These are phyloP conservation scores for Hypsibius dujardini DNA, from an alignment of 1,140 invertebrate genomes.

Conservation along the genomic window DNA sequence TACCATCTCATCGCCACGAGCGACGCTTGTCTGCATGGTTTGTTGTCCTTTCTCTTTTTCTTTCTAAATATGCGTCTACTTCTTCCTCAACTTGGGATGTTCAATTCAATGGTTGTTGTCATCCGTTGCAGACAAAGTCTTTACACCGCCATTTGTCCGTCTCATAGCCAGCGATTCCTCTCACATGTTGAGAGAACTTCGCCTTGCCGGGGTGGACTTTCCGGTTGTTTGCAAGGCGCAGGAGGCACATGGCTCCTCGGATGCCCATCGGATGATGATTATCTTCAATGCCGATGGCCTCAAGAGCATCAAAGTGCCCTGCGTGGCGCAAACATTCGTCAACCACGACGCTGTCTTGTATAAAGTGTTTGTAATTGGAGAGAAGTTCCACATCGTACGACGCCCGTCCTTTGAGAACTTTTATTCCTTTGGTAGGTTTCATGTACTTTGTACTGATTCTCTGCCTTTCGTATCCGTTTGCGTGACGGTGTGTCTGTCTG, in stretches of 20 bases:
- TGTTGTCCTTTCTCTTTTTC: constrained; percentile 27
- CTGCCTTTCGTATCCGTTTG: no score
- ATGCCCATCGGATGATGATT: constrained; percentile 71
- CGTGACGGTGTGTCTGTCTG: no score
- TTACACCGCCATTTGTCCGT: constrained; percentile 65
- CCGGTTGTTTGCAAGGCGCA: constrained; percentile 64
- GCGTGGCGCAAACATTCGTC: constrained; percentile 70
- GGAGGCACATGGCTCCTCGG: constrained; percentile 40
- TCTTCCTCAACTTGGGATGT: constrained; percentile 14
- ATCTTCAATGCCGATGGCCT: constrained; percentile 64
- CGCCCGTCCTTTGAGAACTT: constrained; percentile 81
- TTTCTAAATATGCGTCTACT: constrained; percentile 19
- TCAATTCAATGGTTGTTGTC: no score
- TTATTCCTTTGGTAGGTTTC: constrained; percentile 43
- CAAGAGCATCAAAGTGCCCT: constrained; percentile 55
- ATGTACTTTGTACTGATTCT: neutral
- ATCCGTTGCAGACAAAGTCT: constrained; percentile 43
- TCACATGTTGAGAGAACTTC: constrained; percentile 43
- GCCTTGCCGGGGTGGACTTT: constrained; percentile 46
- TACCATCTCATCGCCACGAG: constrained; percentile 45
- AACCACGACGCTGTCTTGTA: constrained; percentile 74
- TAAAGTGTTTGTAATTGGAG: constrained; percentile 64
- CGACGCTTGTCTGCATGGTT: constrained; percentile 34
- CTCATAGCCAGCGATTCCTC: constrained; percentile 44
- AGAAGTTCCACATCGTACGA: constrained; percentile 54